Conservation (phyloP, 2,888 invertebrate species). For the Ophion slaviceki region DNA sequence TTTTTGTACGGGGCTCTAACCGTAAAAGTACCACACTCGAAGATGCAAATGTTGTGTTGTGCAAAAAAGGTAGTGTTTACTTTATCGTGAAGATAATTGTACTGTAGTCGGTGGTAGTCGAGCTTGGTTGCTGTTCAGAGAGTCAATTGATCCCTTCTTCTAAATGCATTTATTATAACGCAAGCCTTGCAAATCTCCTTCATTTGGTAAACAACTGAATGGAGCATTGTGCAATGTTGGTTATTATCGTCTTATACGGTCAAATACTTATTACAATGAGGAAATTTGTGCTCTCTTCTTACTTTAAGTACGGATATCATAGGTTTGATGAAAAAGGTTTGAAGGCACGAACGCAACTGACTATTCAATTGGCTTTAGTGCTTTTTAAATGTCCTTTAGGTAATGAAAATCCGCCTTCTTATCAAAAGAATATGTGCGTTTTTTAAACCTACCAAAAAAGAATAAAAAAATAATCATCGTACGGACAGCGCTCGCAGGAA, state of each 20-base stretch:
- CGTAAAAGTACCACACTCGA: background rate
- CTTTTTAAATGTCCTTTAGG: too few relatives aligned
- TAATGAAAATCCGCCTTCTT: too few relatives aligned
- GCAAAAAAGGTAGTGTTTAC: background rate
- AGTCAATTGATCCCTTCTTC: slow-evolving; percentile 12
- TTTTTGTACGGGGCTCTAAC: too few relatives aligned
- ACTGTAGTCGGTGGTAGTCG: background rate
- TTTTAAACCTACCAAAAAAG: too few relatives aligned
- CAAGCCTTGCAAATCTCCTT: slow-evolving; percentile 11
- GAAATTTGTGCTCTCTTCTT: background rate
- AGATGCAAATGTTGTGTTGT: background rate
- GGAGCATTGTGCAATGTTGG: slow-evolving; percentile 8
- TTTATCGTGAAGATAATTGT: background rate
- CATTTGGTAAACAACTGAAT: slow-evolving; percentile 22
- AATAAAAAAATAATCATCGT: too few relatives aligned
- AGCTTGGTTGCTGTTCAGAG: background rate
- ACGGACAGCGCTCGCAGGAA: too few relatives aligned
- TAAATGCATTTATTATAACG: slow-evolving; percentile 15
- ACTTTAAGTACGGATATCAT: background rate
- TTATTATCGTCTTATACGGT: background rate
- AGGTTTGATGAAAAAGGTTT: too few relatives aligned
- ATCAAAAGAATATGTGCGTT: too few relatives aligned
- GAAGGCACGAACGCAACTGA: too few relatives aligned
- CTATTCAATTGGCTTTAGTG: too few relatives aligned
- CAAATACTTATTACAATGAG: background rate